Percentiles rank a stretch among this genome's conserved stretches.
These are phyloP conservation scores for Gambusia holbrooki DNA, from an alignment of 2,113 vertebrate genomes.

Conservation along the genomic window DNA sequence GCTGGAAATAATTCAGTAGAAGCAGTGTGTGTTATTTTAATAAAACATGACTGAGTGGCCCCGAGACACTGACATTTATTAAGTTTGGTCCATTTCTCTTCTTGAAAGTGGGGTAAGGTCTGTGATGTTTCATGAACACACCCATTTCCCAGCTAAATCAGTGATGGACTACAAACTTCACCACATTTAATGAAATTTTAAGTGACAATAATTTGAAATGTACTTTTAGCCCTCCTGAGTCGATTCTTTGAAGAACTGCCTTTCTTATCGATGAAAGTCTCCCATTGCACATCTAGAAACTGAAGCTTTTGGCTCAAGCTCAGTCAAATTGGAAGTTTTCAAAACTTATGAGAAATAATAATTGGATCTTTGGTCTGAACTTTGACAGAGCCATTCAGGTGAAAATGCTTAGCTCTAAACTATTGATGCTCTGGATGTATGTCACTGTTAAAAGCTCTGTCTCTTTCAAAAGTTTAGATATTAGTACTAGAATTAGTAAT, in stretches of 20 bases:
- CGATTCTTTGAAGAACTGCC: no score
- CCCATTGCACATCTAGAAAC: no score
- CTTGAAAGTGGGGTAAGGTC: slow-evolving; percentile 19
- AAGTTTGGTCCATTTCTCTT: slow-evolving; percentile 24
- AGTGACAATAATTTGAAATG: no score
- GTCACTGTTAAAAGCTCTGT: neutral
- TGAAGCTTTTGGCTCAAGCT: no score
- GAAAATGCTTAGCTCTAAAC: neutral
- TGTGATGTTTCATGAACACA: slow-evolving; percentile 1
- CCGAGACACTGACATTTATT: slow-evolving; percentile 33
- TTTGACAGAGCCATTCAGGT: neutral
- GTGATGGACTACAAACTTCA: neutral
- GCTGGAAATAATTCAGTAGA: slow-evolving; percentile 35
- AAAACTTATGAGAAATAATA: no score
- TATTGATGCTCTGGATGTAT: neutral
- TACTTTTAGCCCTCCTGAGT: no score
- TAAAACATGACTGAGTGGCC: slow-evolving; percentile 36
- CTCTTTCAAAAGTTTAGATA: neutral
- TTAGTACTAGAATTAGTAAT: no score
- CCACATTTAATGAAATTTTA: no score
- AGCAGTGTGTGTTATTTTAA: slow-evolving; percentile 36
- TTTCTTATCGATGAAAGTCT: no score
- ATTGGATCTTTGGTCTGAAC: neutral
- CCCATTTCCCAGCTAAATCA: neutral
- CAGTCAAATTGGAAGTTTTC: no score